Evolutionary conservation across 2,113 vertebrate genomes (phyloP).

Genomic region (Neogobius melanostomus): DNA sequence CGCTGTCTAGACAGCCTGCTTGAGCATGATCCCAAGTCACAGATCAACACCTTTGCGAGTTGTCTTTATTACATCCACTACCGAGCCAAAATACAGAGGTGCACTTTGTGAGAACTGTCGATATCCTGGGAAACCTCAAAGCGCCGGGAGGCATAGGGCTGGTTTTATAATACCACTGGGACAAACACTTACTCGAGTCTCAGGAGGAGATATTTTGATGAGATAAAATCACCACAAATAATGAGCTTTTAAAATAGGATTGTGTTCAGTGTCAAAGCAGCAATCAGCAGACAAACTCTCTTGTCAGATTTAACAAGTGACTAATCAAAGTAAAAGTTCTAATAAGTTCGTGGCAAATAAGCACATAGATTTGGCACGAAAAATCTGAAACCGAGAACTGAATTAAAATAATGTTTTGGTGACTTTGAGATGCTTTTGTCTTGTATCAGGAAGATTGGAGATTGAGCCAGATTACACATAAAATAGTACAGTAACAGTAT

Average conservation of each 20-base stretch:
- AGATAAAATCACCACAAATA: background rate
- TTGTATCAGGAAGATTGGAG: too few species aligned
- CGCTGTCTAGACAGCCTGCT: slow-evolving; percentile 62
- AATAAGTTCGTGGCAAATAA: too few species aligned
- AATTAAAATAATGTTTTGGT: too few species aligned
- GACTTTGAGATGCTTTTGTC: too few species aligned
- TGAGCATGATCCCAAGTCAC: slow-evolving; percentile 58
- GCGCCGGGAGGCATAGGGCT: background rate
- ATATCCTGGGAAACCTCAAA: background rate
- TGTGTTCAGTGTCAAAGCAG: background rate
- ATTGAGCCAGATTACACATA: too few species aligned
- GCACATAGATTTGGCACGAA: too few species aligned
- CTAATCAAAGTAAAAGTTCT: too few species aligned
- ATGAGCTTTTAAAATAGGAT: background rate
- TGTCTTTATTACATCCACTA: slow-evolving; percentile 25
- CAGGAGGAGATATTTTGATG: background rate
- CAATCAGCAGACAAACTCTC: background rate
- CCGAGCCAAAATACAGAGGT: background rate
- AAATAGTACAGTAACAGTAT: too few species aligned
- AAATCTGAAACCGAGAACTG: too few species aligned
- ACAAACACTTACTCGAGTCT: background rate
- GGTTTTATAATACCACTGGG: background rate
- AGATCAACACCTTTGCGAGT: slow-evolving; percentile 18
- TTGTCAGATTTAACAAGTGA: background rate
- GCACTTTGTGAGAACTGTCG: background rate